Evolutionary conservation across 1,140 invertebrate species (phyloP).

Genomic region (Lucilia sericata): DNA sequence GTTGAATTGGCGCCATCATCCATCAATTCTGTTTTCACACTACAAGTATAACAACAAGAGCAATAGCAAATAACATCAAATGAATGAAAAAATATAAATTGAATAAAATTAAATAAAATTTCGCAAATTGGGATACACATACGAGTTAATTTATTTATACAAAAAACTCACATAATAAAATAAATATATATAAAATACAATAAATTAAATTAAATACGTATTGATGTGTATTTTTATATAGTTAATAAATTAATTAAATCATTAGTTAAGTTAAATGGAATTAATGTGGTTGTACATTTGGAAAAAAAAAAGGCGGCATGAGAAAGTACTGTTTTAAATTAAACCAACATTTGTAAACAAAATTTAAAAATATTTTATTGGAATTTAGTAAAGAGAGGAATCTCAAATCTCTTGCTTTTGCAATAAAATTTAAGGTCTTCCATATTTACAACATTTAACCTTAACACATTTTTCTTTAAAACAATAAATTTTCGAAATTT

Average conservation of each 20-base stretch:
- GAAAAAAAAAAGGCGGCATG: too few relatives aligned
- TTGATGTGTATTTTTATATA: not conserved
- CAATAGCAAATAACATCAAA: not conserved
- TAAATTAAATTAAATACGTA: not conserved
- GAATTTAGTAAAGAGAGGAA: too few relatives aligned
- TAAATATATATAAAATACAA: too few relatives aligned
- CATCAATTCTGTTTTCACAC: conserved; percentile 82
- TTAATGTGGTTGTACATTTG: not conserved
- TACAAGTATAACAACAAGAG: conserved; percentile 57
- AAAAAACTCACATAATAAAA: not conserved
- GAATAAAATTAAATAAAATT: conserved; percentile 31
- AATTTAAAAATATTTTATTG: too few relatives aligned
- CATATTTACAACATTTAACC: not conserved
- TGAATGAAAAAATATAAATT: not conserved
- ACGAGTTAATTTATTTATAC: conserved; percentile 16
- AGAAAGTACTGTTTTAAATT: too few relatives aligned
- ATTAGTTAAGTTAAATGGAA: not conserved
- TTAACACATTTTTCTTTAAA: not conserved
- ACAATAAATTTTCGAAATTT: not conserved
- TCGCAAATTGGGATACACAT: not conserved
- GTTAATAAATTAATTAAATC: conserved; percentile 12
- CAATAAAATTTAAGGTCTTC: too few relatives aligned
- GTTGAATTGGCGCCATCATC: conserved; percentile 81
- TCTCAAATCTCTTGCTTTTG: too few relatives aligned
- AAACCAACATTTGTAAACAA: too few relatives aligned